Evolutionary conservation across 2,797 vertebrate genomes (phyloP).

Genomic region (Enteromius fasciolatus): DNA sequence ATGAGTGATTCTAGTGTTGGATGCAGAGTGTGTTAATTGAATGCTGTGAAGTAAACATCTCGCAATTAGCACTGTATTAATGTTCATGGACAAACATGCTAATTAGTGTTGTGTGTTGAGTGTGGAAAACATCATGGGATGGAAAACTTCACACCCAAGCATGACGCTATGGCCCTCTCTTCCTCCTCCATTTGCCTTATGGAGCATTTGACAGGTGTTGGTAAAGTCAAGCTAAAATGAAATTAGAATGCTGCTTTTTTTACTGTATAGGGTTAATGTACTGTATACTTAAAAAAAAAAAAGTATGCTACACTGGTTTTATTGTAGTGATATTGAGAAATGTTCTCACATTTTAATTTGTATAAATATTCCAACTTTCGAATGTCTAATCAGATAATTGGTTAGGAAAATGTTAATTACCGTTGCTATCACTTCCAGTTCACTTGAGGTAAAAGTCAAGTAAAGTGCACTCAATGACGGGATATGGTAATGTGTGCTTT

Average conservation of each 20-base stretch:
- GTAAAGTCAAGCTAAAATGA: background rate
- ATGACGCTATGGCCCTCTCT: background rate
- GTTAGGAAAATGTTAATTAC: background rate
- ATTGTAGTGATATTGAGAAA: background rate
- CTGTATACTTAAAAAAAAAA: background rate
- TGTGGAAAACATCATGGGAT: slow-evolving; percentile 50
- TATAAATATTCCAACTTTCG: background rate
- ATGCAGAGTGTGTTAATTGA: slow-evolving; percentile 69
- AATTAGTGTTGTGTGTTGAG: slow-evolving; percentile 67
- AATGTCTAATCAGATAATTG: background rate
- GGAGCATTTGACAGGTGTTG: background rate
- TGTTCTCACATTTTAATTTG: background rate
- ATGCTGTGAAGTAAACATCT: slow-evolving; percentile 69
- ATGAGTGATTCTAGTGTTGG: slow-evolving; percentile 63
- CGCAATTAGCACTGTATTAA: slow-evolving; percentile 65
- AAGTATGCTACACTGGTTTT: background rate
- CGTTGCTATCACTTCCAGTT: background rate
- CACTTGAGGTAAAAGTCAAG: background rate
- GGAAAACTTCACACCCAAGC: slow-evolving; percentile 37
- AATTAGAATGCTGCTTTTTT: background rate
- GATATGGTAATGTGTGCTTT: background rate
- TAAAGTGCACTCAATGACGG: background rate
- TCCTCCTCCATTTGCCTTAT: slow-evolving; percentile 8
- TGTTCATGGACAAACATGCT: slow-evolving; percentile 67
- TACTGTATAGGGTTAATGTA: background rate